Base-by-base conservation (phyloP, 2,113 vertebrate genomes). In the Mustelus asterias region DNA sequence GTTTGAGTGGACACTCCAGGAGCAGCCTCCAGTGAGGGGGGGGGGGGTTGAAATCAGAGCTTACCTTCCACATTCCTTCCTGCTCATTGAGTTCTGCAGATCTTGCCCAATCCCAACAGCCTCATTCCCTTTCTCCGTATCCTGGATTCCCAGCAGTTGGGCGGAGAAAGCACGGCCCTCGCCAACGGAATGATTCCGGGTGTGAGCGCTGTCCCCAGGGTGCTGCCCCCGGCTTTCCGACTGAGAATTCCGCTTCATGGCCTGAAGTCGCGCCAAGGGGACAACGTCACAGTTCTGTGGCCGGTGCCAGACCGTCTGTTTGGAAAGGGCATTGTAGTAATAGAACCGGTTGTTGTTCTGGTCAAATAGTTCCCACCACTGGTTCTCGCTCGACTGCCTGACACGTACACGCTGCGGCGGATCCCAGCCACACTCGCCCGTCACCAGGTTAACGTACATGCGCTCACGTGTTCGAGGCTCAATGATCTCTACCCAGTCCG, bases 301-400 rank as follows among this genome's bases (percentile, higher is more conserved):
- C 85, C 98, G 97, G 96, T 99, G 98, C 98, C 98, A 99, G 96
- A 99, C 98, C 0, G 98, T 99, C 96, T 98, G 98, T 48, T 58
- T 97, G 0, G 97, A 98, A 20, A 97, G 97, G 0, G 98, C 98
- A 97, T 99, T 98, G 97, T 98, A 99, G 97, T 99, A 99, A 97
- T 99, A 99, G 97, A 98, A 99, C 96, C 98, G 98, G 96, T 98
- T 97, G 86, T 98, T 99, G 60, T 98, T 98, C 60, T 97, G 97
- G 97, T 99, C 98, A 0, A 98, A 99, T 94, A 99, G 98, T 96
- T 99, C 98, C 98, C 98, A 99, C 98, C 98, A 99, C 96, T 99
- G 98, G 97, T 98, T 98, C 88, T 98, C 98, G 96, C 98, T 98
- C 0, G 98, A 98, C 96, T 98, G 98, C 48, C 98, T 98, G 22